Percentiles rank a stretch among this genome's conserved stretches.
Evolutionary conservation across 2,113 vertebrate genomes (phyloP).

Genomic region (Thymallus thymallus): DNA sequence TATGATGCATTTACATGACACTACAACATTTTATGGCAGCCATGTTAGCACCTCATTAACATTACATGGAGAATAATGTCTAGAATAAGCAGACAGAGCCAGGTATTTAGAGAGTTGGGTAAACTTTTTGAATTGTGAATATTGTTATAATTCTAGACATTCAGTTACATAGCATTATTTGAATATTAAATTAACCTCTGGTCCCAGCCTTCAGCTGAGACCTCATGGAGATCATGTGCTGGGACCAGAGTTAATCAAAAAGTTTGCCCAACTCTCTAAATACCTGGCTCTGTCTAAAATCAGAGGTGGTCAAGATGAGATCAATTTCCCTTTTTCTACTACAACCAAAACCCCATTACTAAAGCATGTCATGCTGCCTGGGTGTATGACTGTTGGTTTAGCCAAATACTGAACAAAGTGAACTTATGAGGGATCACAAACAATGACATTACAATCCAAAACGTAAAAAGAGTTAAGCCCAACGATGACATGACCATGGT

Average conservation of each 20-base stretch:
- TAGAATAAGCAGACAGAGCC: too few relatives aligned
- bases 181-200: too few relatives aligned
- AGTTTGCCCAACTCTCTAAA: too few relatives aligned
- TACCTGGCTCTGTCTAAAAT: not conserved
- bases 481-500: not conserved
- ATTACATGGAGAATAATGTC: too few relatives aligned
- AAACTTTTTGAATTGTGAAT: too few relatives aligned
- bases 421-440: not conserved
- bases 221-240: constrained; percentile 64
- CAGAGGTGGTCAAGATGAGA: not conserved
- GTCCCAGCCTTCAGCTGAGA: constrained; percentile 30
- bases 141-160: too few relatives aligned
- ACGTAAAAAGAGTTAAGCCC: too few relatives aligned
- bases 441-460: not conserved
- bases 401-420: not conserved
- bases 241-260: constrained; percentile 15
- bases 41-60: too few relatives aligned
- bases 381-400: not conserved
- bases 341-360: not conserved
- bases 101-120: too few relatives aligned
- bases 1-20: too few relatives aligned
- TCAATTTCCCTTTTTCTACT: not conserved
- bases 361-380: not conserved
- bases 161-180: too few relatives aligned
- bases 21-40: too few relatives aligned